Base-by-base conservation (phyloP, 1,140 invertebrate species). In the Chionoecetes opilio region DNA sequence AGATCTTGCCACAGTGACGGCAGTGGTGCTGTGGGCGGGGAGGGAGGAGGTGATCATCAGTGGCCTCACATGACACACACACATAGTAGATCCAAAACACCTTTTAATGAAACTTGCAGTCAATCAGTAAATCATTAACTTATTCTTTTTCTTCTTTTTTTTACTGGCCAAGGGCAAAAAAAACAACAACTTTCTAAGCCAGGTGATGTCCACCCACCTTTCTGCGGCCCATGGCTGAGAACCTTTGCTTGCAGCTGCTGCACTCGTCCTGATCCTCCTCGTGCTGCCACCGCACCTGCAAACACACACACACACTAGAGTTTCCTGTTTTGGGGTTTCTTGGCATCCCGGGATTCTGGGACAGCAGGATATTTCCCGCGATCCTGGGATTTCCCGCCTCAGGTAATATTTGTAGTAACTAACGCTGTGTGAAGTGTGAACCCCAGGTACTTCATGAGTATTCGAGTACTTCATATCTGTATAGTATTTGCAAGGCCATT, bases 191-290 rank as follows among this genome's bases (percentile, higher is more conserved):
- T 21, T 75, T 75, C 21, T 0, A 75, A 75, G 63, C 26, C 11
- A n/a, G 6, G 1, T 2, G 63, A 46, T 8, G 21, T n/a, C n/a
- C 21, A 75, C 53, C 14, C 8, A 94, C 95, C 93, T 96, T 96
- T 93, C 96, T 99, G 96, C 98, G 98, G 96, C 98, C 97, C 96
- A 98, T 97, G 97, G 98, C 97, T 97, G 97, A 97, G 96, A 99
- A 98, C 82, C 97, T 95, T 95, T 97, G 97, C 96, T 98, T 98
- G 97, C 99, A 99, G 94, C 97, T 97, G 96, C 98, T 98, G 97
- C 99, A 99, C 96, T 99, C 98, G 96, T 98, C 98, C 9, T 99
- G 98, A 97, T 99, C 99, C 96, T 99, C 99, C 96, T 99, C 99
- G 97, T 99, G 99, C 97, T 99, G 99, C 99, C 99, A 99, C 97